phyloP scores from a whole-genome alignment of 1,140 invertebrate genomes.

The Nilaparvata lugens region DNA sequence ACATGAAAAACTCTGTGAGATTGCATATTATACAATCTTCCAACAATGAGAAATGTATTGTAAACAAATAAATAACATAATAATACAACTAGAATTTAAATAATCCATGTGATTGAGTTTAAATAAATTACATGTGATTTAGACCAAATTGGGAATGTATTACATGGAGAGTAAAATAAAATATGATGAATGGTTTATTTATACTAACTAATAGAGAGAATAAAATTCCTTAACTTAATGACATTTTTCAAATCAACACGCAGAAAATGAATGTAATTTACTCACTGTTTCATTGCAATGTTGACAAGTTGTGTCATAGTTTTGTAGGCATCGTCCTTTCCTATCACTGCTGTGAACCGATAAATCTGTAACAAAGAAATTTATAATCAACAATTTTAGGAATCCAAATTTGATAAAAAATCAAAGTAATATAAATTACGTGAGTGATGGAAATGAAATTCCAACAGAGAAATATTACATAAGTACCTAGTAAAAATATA shows the following conservation, averaged over 20 bases:
- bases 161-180: too few species aligned
- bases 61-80: too few species aligned
- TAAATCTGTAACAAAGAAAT: slow-evolving; percentile 45
- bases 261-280: slow-evolving; percentile 12
- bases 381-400: too few species aligned
- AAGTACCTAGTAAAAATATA: background rate
- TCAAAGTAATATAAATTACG: background rate
- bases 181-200: too few species aligned
- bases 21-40: too few species aligned
- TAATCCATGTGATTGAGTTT: too few species aligned
- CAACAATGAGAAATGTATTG: too few species aligned
- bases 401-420: background rate
- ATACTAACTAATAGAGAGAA: too few species aligned
- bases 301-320: slow-evolving; percentile 94
- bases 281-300: slow-evolving; percentile 89
- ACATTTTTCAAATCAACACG: background rate
- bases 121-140: too few species aligned
- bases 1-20: too few species aligned
- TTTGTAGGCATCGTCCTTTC: slow-evolving; percentile 78
- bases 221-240: background rate
- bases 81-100: too few species aligned
- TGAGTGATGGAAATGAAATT: background rate
- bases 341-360: slow-evolving; percentile 84
- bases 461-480: background rate
- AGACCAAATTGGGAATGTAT: too few species aligned